Evolutionary conservation across 1,140 invertebrate genomes (phyloP).

Genomic region (Drosophila setifemur): DNA sequence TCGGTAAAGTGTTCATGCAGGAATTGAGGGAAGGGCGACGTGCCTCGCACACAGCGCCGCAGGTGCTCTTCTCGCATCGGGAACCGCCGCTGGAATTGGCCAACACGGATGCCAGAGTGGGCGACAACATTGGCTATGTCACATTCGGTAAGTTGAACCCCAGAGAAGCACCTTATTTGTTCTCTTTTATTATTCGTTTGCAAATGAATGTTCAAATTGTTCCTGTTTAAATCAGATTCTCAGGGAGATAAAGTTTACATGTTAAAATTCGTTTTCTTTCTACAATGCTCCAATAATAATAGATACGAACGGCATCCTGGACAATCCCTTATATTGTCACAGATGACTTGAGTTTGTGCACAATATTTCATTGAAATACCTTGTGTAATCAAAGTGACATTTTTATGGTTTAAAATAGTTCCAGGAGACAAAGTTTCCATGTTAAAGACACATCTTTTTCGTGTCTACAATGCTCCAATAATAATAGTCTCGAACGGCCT

Average conservation of each 20-base stretch:
- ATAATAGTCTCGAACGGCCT: slow-evolving; percentile 31
- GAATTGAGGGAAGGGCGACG: slow-evolving; percentile 99
- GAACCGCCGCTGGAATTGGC: slow-evolving; percentile 98
- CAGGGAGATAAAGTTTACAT: slow-evolving; percentile 24
- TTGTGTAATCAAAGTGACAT: too few relatives aligned
- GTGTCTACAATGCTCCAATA: slow-evolving; percentile 45
- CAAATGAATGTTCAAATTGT: too few relatives aligned
- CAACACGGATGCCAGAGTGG: slow-evolving; percentile 95
- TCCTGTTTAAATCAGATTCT: too few relatives aligned
- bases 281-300: slow-evolving; percentile 3
- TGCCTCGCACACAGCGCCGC: slow-evolving; percentile 96
- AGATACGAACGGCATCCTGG: slow-evolving; percentile 50
- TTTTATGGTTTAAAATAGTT: too few relatives aligned
- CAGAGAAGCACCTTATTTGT: not conserved
- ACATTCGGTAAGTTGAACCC: slow-evolving; percentile 92
- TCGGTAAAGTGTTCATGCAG: slow-evolving; percentile 99
- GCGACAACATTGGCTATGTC: slow-evolving; percentile 99
- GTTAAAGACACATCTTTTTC: not conserved
- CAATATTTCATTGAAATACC: too few relatives aligned
- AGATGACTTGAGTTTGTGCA: slow-evolving; percentile 53
- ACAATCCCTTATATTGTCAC: slow-evolving; percentile 33
- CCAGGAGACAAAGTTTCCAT: slow-evolving; percentile 6
- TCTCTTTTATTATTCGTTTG: not conserved
- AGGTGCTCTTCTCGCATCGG: slow-evolving; percentile 96
- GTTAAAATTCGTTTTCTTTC: not conserved